phyloP scores from a whole-genome alignment of 1,140 invertebrate species.

The Meloidogyne chitwoodi region DNA sequence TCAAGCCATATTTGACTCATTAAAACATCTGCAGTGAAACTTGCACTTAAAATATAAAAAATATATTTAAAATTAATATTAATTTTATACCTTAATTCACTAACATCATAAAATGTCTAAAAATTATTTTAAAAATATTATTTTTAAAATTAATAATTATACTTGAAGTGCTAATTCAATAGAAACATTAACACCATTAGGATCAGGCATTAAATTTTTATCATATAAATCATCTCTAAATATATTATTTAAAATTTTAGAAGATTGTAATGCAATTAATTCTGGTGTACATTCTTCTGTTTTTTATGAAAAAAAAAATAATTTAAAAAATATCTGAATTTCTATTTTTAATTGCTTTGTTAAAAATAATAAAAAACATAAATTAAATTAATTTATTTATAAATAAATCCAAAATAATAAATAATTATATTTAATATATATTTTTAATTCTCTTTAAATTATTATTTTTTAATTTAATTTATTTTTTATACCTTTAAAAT shows the following conservation, averaged over 20 bases:
- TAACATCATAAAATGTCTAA: slow-evolving; percentile 28
- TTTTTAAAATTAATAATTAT: neutral
- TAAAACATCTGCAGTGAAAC: slow-evolving; percentile 47
- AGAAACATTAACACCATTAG: slow-evolving; percentile 35
- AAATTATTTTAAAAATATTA: no score
- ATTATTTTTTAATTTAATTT: slow-evolving; percentile 11
- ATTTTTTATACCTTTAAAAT: neutral
- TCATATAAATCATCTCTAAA: slow-evolving; percentile 6
- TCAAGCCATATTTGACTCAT: slow-evolving; percentile 50
- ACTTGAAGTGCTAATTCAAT: slow-evolving; percentile 40
- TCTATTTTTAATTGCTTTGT: no score
- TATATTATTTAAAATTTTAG: slow-evolving; percentile 4
- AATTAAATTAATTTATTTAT: neutral
- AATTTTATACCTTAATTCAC: slow-evolving; percentile 6
- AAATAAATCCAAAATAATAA: slow-evolving; percentile 20
- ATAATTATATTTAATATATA: no score
- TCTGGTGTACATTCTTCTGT: neutral
- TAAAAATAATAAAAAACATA: no score
- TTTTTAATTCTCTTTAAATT: no score
- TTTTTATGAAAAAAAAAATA: no score
- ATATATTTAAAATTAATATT: neutral
- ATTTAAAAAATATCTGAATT: no score
- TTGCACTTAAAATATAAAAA: slow-evolving; percentile 25
- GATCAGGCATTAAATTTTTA: slow-evolving; percentile 26
- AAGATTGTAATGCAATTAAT: slow-evolving; percentile 2